Percentiles rank a stretch among this genome's conserved stretches.
Conservation (phyloP, 2,797 vertebrate genomes). For the Acanthurus tractus region DNA sequence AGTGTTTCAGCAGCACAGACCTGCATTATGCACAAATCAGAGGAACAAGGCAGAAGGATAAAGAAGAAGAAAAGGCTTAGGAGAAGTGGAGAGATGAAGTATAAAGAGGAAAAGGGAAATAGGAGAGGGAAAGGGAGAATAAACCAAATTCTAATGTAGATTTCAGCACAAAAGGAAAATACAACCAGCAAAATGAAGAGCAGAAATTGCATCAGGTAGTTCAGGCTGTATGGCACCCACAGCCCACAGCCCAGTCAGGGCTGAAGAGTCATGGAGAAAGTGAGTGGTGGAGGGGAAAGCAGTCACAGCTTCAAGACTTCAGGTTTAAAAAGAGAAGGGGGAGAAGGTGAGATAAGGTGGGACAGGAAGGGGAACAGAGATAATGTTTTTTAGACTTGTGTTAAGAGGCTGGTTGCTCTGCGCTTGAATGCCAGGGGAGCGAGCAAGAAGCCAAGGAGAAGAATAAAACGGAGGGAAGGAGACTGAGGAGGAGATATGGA, state of each 20-base stretch:
- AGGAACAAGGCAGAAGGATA: neutral
- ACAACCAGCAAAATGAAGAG: neutral
- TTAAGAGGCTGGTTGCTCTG: conserved; percentile 32
- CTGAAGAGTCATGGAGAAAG: conserved; percentile 4
- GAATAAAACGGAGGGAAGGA: conserved; percentile 46
- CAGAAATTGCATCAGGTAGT: conserved; percentile 9
- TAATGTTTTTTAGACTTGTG: conserved; percentile 38
- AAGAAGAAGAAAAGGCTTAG: neutral
- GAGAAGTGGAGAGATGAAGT: neutral
- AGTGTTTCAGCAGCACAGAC: conserved; percentile 9
- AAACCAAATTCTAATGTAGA: neutral
- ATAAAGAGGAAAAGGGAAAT: neutral
- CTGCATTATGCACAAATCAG: conserved; percentile 13
- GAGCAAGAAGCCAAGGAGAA: conserved; percentile 20
- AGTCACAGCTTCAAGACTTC: conserved; percentile 23
- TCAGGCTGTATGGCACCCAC: neutral
- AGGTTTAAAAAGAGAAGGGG: conserved; percentile 19
- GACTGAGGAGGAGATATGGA: conserved; percentile 52
- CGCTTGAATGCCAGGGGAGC: conserved; percentile 28
- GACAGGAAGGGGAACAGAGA: conserved; percentile 46
- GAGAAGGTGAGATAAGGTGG: conserved; percentile 44
- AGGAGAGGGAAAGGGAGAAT: no score
- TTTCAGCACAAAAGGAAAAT: neutral
- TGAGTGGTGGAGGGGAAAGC: conserved; percentile 8
- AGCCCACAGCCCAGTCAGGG: neutral